Evolutionary conservation across 2,797 vertebrate genomes (phyloP).

Genomic region (Enteromius paludinosus): DNA sequence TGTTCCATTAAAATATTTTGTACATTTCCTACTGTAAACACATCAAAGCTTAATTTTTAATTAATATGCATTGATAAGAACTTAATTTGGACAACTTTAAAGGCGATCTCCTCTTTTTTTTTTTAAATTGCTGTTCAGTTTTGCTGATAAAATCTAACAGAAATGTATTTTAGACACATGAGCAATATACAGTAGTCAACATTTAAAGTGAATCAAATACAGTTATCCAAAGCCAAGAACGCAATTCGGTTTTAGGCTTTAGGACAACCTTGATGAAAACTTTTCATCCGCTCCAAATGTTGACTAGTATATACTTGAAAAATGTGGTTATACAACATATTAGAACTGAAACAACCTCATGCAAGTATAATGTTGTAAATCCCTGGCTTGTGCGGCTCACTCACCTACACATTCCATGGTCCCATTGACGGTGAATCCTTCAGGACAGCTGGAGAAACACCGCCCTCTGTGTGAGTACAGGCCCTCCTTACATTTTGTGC

Average conservation of each 20-base stretch:
- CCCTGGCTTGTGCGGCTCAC: conserved; percentile 57
- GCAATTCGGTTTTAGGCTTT: too few relatives aligned
- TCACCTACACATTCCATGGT: conserved; percentile 97
- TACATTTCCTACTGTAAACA: neutral
- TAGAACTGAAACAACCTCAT: neutral
- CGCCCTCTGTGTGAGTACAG: conserved; percentile 95
- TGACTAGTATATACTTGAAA: too few relatives aligned
- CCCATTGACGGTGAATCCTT: conserved; percentile 86
- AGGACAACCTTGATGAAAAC: too few relatives aligned
- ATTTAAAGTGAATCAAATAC: too few relatives aligned
- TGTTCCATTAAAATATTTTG: neutral
- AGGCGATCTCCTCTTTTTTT: neutral
- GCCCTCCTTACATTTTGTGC: conserved; percentile 98
- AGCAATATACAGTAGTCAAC: too few relatives aligned
- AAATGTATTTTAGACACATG: neutral
- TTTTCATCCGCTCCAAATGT: too few relatives aligned
- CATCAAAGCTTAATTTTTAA: neutral
- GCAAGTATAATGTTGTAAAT: neutral
- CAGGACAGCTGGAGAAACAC: conserved; percentile 90
- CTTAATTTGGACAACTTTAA: neutral
- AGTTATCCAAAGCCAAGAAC: too few relatives aligned
- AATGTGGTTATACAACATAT: neutral
- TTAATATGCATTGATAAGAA: neutral
- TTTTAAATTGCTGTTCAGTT: neutral
- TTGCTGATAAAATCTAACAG: neutral